Percentiles rank a stretch among this genome's conserved stretches.
These are phyloP conservation scores for Corythornis cristatus DNA, from an alignment of 2,113 vertebrate species.

Conservation along the genomic window DNA sequence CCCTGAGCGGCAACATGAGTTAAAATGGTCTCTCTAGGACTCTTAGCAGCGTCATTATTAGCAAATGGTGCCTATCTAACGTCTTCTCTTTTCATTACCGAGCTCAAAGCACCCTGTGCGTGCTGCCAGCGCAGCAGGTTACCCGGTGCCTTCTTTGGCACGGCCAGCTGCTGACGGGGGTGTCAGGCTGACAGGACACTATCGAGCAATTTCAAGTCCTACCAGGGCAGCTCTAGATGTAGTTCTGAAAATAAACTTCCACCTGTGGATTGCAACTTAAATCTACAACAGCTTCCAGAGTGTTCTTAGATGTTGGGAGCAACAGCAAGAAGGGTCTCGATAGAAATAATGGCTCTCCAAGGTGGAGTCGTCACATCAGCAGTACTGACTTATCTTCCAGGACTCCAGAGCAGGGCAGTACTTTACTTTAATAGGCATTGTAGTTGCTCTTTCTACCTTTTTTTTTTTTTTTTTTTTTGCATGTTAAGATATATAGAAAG, in stretches of 20 bases:
- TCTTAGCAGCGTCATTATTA: neutral
- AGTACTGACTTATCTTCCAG: neutral
- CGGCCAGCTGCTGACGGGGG: accelerated
- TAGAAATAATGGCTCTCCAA: neutral
- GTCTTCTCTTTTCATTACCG: neutral
- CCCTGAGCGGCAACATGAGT: neutral
- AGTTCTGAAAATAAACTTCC: neutral
- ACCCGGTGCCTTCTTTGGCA: accelerated
- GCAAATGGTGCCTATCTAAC: neutral
- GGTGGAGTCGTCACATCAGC: too few relatives aligned
- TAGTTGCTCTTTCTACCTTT: neutral
- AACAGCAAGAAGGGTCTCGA: neutral
- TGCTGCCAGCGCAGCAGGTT: neutral
- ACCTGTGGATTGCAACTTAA: neutral
- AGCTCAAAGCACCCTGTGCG: accelerated
- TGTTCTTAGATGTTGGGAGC: accelerated
- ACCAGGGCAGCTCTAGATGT: neutral
- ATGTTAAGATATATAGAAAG: neutral
- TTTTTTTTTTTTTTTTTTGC: neutral
- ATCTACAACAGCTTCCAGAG: neutral
- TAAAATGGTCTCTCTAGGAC: neutral
- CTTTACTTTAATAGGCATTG: neutral
- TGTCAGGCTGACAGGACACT: accelerated
- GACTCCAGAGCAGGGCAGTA: neutral
- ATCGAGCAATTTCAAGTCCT: accelerated